Evolutionary conservation across 2,888 invertebrate species (phyloP), one percentile per base, ranked within the genome.

Genomic region (Pseudococcus longispinus): DNA sequence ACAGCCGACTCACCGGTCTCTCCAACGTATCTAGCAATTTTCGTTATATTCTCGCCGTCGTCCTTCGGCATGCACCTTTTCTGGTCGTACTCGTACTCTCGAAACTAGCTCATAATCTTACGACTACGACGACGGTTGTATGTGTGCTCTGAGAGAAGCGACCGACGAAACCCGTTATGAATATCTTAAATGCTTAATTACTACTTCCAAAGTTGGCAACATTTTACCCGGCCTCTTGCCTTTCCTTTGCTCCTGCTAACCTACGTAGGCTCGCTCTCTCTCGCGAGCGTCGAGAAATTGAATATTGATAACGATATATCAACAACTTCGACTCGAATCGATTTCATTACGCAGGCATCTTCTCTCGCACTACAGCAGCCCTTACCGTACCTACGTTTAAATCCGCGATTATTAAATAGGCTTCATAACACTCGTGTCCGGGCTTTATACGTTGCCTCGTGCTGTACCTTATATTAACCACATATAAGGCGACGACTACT

Each of bases 261-360:
- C 77, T 80, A 80, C 20, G 11, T 20, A 80, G 42, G 77, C 20
- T n/a, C n/a, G n/a, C n/a, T 23, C 1, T 55, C 6, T 77, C 32
- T 77, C 44, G 37, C 51, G n/a, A 6, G 51, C 83, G n/a, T 83
- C 83, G 46, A 23, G 29, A 20, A 83, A 83, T 83, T 55, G 83
- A 83, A 83, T 83, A 51, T 83, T 83, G 83, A 83, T 83, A 83
- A 83, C 83, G 20, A 83, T 83, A 83, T 83, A 83, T 83, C 83
- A 83, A 83, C 83, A 83, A 83, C 83, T 83, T 83, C 51, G 37
- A 26, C 77, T 60, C 8, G 51, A 51, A 51, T 83, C 83, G 51
- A 55, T 83, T 83, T 55, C 83, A 83, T 83, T 83, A 83, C 15
- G 20, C 83, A 9, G 3, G 37, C 29, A 29, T 74, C 37, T 37